phyloP scores from a whole-genome alignment of 2,888 invertebrate species.

The Plagodis pulveraria region DNA sequence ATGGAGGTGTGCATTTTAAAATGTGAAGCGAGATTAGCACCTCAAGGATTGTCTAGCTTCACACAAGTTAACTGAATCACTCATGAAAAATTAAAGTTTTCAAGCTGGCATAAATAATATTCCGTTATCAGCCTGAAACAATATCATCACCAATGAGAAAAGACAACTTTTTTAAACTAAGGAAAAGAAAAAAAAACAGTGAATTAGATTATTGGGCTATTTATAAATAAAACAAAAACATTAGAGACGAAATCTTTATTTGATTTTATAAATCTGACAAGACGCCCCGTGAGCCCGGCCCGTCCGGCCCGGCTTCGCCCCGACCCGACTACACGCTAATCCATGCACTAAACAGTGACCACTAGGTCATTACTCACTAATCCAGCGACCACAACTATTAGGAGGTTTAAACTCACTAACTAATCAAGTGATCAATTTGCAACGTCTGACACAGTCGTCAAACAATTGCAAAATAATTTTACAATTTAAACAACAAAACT shows the following conservation, averaged over 20 bases:
- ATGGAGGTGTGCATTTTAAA: too few relatives aligned
- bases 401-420: neutral
- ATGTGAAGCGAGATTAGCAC: too few relatives aligned
- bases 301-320: constrained; percentile 26
- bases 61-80: too few relatives aligned
- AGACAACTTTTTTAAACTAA: too few relatives aligned
- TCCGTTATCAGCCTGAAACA: too few relatives aligned
- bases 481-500: constrained; percentile 14
- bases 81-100: too few relatives aligned
- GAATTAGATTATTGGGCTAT: too few relatives aligned
- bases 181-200: too few relatives aligned
- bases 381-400: neutral
- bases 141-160: too few relatives aligned
- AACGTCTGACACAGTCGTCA: neutral
- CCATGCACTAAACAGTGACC: constrained; percentile 13
- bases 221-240: constrained; percentile 33
- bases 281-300: constrained; percentile 37
- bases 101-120: too few relatives aligned
- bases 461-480: constrained; percentile 6
- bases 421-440: neutral
- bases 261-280: constrained; percentile 57
- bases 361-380: neutral
- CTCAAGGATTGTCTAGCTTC: too few relatives aligned
- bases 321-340: constrained; percentile 25
- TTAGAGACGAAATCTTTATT: constrained; percentile 62